phyloP scores from a whole-genome alignment of 2,113 vertebrate genomes.

The Seriola quinqueradiata region DNA sequence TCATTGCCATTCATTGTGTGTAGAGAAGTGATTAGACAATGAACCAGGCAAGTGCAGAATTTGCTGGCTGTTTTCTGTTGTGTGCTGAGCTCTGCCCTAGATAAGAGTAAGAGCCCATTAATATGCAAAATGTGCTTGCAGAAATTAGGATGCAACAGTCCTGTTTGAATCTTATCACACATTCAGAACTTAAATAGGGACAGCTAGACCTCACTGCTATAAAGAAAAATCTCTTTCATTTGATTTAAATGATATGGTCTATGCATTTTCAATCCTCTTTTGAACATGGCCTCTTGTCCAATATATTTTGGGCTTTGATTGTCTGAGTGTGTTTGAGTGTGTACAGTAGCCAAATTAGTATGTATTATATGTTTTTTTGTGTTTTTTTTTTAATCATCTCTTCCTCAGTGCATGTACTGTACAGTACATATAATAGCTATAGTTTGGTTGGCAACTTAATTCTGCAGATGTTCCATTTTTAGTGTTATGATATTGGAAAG shows the following conservation, averaged over 20 bases:
- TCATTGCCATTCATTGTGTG: constrained; percentile 26
- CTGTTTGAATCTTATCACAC: constrained; percentile 30
- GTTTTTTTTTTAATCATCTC: not conserved
- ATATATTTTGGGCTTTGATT: not conserved
- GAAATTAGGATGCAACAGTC: constrained; percentile 38
- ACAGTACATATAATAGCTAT: not conserved
- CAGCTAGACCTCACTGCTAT: not conserved
- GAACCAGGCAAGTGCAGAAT: constrained; percentile 33
- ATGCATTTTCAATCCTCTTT: not conserved
- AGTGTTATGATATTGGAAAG: not conserved
- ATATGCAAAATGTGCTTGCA: constrained; percentile 57
- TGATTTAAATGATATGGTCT: not conserved
- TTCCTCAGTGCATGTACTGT: not conserved
- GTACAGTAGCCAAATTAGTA: not conserved
- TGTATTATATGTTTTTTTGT: not conserved
- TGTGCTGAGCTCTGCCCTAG: constrained; percentile 53
- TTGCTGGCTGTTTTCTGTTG: constrained; percentile 30
- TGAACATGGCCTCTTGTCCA: not conserved
- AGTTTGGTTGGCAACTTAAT: not conserved
- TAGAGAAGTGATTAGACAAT: constrained; percentile 48
- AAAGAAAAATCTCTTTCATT: not conserved
- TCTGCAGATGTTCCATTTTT: not conserved
- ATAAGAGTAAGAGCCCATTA: constrained; percentile 52
- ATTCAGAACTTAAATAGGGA: constrained; percentile 9
- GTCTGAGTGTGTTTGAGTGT: not conserved